Evolutionary conservation across 2,797 vertebrate genomes (phyloP).

Genomic region (Gallinago solitaria): DNA sequence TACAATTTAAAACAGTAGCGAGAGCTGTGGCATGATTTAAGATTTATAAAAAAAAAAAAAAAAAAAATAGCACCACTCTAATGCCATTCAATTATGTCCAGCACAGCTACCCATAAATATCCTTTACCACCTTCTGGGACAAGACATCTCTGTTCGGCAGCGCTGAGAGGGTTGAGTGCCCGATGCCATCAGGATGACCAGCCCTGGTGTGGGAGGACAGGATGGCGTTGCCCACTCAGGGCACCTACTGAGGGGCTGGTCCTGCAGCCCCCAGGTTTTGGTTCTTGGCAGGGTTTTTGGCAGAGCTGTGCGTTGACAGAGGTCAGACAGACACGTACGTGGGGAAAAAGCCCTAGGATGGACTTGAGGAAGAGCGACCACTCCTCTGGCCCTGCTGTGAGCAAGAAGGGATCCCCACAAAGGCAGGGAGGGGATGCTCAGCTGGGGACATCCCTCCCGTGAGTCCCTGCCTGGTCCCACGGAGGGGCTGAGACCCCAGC

Average conservation of each 20-base stretch:
- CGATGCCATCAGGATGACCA: rapidly evolving
- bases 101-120: background rate
- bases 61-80: background rate
- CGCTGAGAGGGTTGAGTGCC: background rate
- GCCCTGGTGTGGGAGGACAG: rapidly evolving
- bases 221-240: background rate
- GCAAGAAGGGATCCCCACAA: background rate
- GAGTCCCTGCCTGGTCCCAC: background rate
- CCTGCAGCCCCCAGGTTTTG: background rate
- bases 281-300: background rate
- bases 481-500: background rate
- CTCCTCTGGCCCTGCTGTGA: rapidly evolving
- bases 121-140: background rate
- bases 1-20: constrained; percentile 20
- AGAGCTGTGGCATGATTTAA: constrained; percentile 5
- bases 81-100: background rate
- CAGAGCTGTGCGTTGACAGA: rapidly evolving
- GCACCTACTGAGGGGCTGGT: rapidly evolving
- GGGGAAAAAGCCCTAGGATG: background rate
- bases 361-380: rapidly evolving
- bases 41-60: background rate
- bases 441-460: background rate
- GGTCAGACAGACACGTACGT: rapidly evolving
- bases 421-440: background rate
- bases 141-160: background rate